Conservation (phyloP, 2,888 invertebrate species). For the Pheosia tremula region DNA sequence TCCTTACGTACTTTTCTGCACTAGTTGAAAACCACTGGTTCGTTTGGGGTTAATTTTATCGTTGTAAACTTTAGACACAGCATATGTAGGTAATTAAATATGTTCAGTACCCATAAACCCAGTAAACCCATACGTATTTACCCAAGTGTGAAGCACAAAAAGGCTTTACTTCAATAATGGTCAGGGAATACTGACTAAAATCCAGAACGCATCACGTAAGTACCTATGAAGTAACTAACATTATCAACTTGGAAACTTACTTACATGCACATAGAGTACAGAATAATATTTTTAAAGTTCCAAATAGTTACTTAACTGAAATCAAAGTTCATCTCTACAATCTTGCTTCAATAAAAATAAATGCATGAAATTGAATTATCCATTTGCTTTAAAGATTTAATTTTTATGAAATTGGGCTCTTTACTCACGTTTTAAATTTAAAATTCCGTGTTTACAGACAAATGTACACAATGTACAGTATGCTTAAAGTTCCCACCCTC, state of each 20-base stretch:
- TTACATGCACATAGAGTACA: neutral
- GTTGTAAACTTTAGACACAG: neutral
- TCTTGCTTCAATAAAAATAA: too few relatives aligned
- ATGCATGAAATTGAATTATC: too few relatives aligned
- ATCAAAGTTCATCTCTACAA: too few relatives aligned
- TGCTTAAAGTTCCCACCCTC: slow-evolving; percentile 15
- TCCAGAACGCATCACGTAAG: neutral
- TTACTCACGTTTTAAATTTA: too few relatives aligned
- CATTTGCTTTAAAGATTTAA: too few relatives aligned
- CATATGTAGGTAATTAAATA: neutral
- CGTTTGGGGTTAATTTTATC: slow-evolving; percentile 10
- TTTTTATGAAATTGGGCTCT: too few relatives aligned
- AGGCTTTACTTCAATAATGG: neutral
- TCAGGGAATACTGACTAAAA: neutral
- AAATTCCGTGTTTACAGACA: slow-evolving; percentile 21
- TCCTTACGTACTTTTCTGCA: slow-evolving; percentile 42
- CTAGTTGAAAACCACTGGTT: slow-evolving; percentile 22
- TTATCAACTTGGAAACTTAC: neutral
- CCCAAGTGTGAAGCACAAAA: too few relatives aligned
- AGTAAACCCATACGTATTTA: too few relatives aligned
- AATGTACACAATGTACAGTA: slow-evolving; percentile 9
- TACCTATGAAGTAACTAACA: neutral
- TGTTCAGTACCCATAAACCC: too few relatives aligned
- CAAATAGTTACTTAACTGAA: too few relatives aligned
- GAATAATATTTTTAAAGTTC: too few relatives aligned